Conservation (phyloP, 2,888 invertebrate genomes). For the Reticulitermes lucifugus region DNA sequence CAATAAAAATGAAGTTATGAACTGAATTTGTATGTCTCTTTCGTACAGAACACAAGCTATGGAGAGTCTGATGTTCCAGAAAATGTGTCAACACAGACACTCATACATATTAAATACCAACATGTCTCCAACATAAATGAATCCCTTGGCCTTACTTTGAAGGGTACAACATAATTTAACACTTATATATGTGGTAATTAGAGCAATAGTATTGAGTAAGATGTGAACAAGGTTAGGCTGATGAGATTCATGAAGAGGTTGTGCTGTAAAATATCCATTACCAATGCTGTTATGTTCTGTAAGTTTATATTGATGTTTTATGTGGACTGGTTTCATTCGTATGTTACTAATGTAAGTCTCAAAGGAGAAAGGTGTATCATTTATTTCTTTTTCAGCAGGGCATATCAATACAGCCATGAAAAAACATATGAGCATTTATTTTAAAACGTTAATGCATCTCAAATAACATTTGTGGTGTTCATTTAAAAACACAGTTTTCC, state of each 20-base stretch:
- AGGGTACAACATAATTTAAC: conserved; percentile 4
- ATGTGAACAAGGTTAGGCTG: conserved; percentile 47
- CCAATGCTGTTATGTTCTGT: no score
- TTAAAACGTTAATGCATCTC: no score
- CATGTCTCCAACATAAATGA: conserved; percentile 14
- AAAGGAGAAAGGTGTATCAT: no score
- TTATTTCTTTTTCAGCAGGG: no score
- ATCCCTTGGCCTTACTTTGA: conserved; percentile 48
- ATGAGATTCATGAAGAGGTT: conserved; percentile 48
- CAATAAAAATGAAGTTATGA: not conserved
- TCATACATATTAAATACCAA: not conserved
- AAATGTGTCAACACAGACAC: not conserved
- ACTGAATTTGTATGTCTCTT: not conserved
- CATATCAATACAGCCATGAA: no score
- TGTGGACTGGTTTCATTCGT: no score
- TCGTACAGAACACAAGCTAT: not conserved
- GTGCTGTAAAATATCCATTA: no score
- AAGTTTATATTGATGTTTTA: no score
- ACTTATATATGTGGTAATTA: conserved; percentile 1
- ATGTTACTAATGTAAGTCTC: no score
- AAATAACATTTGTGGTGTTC: no score
- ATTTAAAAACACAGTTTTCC: no score
- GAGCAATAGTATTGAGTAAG: not conserved
- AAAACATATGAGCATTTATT: no score
- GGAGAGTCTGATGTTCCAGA: not conserved